Conservation (phyloP, 2,113 vertebrate species). For the Sisor rabdophorus region DNA sequence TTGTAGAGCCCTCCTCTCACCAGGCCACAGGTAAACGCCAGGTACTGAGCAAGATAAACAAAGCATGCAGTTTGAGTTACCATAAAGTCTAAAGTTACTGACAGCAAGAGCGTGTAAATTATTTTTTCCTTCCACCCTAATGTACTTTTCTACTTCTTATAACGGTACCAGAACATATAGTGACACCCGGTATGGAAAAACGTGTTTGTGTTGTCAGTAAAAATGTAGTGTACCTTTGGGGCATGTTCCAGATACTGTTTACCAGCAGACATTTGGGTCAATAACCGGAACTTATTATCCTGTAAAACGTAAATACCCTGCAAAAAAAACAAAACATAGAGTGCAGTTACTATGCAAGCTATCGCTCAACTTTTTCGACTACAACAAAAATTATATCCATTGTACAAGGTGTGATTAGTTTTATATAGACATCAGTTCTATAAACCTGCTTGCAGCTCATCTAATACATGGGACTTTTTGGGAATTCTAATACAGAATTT, state of each 20-base stretch:
- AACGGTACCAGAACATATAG: background rate
- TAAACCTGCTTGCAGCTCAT: background rate
- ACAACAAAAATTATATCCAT: background rate
- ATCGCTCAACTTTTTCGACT: background rate
- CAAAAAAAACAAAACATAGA: conserved; percentile 39
- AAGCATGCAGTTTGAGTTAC: background rate
- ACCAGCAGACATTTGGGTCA: conserved; percentile 86
- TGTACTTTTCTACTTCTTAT: background rate
- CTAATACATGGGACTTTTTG: background rate
- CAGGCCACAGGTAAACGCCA: conserved; percentile 91
- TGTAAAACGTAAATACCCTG: conserved; percentile 96
- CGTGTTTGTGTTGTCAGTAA: background rate
- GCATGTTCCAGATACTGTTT: conserved; percentile 93
- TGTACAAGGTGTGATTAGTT: background rate
- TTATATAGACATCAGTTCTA: background rate
- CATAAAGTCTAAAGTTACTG: background rate
- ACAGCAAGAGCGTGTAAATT: background rate
- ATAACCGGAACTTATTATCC: conserved; percentile 88
- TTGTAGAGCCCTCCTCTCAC: conserved; percentile 89
- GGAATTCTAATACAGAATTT: too few species aligned
- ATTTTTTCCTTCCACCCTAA: background rate
- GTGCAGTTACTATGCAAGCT: background rate
- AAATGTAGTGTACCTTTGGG: conserved; percentile 80
- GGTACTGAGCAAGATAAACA: conserved; percentile 72
- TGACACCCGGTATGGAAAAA: background rate